Evolutionary conservation across 2,888 invertebrate species (phyloP), one percentile per base, ranked within the genome.

Genomic region (Drosophila aldrichi): DNA sequence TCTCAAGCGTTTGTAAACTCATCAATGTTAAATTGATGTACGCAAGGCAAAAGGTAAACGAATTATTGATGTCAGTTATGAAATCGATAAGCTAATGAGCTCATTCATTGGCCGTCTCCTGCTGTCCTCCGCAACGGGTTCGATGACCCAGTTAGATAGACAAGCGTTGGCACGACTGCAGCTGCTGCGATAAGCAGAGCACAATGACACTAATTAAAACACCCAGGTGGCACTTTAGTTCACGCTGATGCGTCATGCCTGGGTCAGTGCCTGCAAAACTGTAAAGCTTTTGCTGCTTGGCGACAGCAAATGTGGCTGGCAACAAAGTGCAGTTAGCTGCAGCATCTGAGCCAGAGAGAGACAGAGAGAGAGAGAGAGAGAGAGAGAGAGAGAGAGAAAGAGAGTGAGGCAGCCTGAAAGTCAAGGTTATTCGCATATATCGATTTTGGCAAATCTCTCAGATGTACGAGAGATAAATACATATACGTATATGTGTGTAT

Each of bases 401-500:
- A 22, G 20, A n/a, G 29, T 2, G n/a, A 29, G 20, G 52, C 60
- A 16, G 51, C 20, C 18, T 34, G 52, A 62, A 76, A 38, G 81
- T 83, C 87, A 87, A 82, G 82, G 82, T 77, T 81, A 63, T 55
- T 43, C 29, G 38, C 49, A 49, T 80, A 49, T 80, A 84, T 84
- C 65, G 88, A 84, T 84, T 85, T 75, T 25, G 18, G 41, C 43
- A 49, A 67, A 25, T 60, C 49, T 41, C 36, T 22, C 16, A 36
- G 44, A 54, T 3, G 69, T 58, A 43, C 40, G 4, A 16, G n/a
- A 41, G n/a, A 61, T 9, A 38, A 43, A 22, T 59, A 22, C 14
- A 18, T 22, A 63, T 48, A 74, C 49, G 29, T 46, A 10, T 6
- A 52, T 2, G 69, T 54, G 41, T 46, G 2, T 25, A 62, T 9